Base-by-base conservation (phyloP, 1,140 invertebrate species). In the Lepeophtheirus salmonis region DNA sequence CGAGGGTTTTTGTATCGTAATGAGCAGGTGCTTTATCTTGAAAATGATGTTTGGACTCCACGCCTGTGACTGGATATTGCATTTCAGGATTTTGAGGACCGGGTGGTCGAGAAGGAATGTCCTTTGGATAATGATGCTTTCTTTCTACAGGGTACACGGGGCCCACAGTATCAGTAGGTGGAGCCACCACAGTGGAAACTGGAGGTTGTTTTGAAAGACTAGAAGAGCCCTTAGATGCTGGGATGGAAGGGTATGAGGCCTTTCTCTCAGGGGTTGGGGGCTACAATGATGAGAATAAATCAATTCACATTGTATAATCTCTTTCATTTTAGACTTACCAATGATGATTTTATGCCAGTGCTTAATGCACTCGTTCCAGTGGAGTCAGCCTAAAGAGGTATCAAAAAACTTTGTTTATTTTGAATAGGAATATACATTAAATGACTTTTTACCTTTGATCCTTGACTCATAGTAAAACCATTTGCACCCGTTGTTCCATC, bases 131-230 rank as follows among this genome's bases (percentile, higher is more conserved):
- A 2, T 61, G 22, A 25, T 61, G 59, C 25, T 61, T 18, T 20
- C 51, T 16, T 17, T 61, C 59, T 6, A 61, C 59, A 4, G 59
- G 59, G 25, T 61, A 61, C 12, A 61, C 48, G 12, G 59, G 59
- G 25, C 50, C 59, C 6, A 17, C 17, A 16, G 54, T 16, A 18
- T 61, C 59, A 10, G 6, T 20, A 2, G 57, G 17, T 12, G 30
- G 30, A 6, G 6, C 30, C 6, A 41, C 6, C 6, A n/a, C 6
- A 41, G 30, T 6, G 30, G 30, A 41, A n/a, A n/a, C 30, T 41
- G 6, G n/a, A n/a, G 6, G n/a, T 10, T 10, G 30, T 6, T 41
- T n/a, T 41, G 30, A 41, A n/a, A n/a, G 6, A 41, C 30, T n/a
- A 10, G 6, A 6, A 10, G 30, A 41, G 30, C 6, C 6, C 30